These are phyloP conservation scores for chimpanzee (Pan troglodytes) DNA, from an alignment of 2,113 vertebrate species.

Conservation along the genomic window NHGRI_mPanTro3-v2.1_pri NC_072417.2:94593001-94593500, in stretches of 20 bases:
- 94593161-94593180: slow-evolving; percentile 59
- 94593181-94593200: slow-evolving; percentile 80
- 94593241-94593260: accelerated
- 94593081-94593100: slow-evolving; percentile 89
- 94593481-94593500: too few species aligned
- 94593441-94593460: neutral
- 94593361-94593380: neutral
- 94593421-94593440: too few species aligned
- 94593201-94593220: slow-evolving; percentile 84
- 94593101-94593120: slow-evolving; percentile 93
- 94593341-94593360: neutral
- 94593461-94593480: too few species aligned
- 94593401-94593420: accelerated
- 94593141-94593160: slow-evolving; percentile 86
- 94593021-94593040: slow-evolving; percentile 83
- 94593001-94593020: accelerated
- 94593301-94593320: neutral
- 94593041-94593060: slow-evolving; percentile 91
- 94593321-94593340: too few species aligned
- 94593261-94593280: accelerated
- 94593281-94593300: neutral
- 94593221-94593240: neutral
- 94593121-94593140: slow-evolving; percentile 90
- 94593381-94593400: neutral
- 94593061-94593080: slow-evolving; percentile 78